These are phyloP conservation scores for Leistus spinibarbis DNA, from an alignment of 2,888 invertebrate species.

Conservation along the genomic window DNA sequence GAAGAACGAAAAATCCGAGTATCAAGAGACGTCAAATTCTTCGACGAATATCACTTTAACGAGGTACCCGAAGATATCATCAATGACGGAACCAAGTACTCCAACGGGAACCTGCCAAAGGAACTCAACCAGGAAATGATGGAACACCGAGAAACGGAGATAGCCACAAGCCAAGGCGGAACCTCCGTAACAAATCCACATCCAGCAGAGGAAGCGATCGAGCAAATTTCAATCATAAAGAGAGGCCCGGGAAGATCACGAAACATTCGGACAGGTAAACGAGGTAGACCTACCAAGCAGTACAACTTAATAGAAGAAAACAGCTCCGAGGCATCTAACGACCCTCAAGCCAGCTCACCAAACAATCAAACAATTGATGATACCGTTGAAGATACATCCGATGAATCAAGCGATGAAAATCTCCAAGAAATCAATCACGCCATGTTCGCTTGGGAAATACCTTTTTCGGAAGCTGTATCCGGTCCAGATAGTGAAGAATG, in stretches of 20 bases:
- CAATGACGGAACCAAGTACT: not conserved
- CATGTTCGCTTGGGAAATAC: conserved; percentile 12
- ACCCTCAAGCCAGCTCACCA: not conserved
- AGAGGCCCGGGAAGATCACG: conserved; percentile 27
- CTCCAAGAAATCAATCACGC: not conserved
- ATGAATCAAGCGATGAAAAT: not conserved
- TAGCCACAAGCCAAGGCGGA: no score
- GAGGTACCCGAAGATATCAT: not conserved
- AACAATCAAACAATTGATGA: not conserved
- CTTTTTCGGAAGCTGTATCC: conserved; percentile 22
- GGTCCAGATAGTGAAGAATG: conserved; percentile 38
- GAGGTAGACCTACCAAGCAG: conserved; percentile 31
- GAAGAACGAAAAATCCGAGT: no score
- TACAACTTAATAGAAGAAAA: conserved; percentile 12
- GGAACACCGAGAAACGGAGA: no score
- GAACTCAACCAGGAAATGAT: no score
- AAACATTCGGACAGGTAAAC: not conserved
- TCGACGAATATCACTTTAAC: not conserved
- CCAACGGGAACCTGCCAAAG: no score
- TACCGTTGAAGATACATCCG: not conserved
- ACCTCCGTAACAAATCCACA: not conserved
- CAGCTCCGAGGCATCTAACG: not conserved
- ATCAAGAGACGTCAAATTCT: conserved; percentile 30
- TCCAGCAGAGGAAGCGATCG: not conserved
- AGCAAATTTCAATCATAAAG: not conserved